phyloP scores from a whole-genome alignment of 2,888 invertebrate species.

The Amiota communis region DNA sequence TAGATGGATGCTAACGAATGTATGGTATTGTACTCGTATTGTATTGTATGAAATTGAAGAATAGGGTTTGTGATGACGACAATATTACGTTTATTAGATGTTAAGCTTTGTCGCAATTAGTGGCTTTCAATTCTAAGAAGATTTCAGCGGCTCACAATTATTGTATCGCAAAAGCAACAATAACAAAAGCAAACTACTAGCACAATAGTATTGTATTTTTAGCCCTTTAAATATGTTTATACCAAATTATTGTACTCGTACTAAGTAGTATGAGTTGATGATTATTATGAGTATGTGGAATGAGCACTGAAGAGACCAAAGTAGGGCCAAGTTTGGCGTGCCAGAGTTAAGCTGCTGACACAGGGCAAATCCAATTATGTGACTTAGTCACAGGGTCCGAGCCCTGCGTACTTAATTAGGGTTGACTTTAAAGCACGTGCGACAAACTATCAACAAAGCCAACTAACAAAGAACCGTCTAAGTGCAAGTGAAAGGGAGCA shows the following conservation, averaged over 20 bases:
- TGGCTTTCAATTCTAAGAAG: slow-evolving; percentile 61
- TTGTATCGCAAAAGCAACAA: background rate
- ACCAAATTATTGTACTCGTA: no score
- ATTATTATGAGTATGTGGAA: background rate
- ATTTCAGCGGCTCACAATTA: slow-evolving; percentile 31
- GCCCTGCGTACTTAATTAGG: slow-evolving; percentile 5
- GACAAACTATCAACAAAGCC: no score
- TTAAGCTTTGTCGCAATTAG: slow-evolving; percentile 53
- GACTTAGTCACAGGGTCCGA: slow-evolving; percentile 16
- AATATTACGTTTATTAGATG: background rate
- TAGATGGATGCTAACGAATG: no score
- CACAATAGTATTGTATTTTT: no score
- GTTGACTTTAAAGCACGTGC: slow-evolving; percentile 21
- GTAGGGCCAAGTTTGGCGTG: background rate
- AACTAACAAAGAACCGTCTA: no score
- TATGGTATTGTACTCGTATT: no score
- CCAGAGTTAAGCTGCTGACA: background rate
- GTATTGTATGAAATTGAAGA: background rate
- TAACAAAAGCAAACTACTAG: background rate
- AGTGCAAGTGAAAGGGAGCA: no score
- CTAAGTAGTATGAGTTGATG: background rate
- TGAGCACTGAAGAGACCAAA: background rate
- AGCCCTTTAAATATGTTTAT: no score
- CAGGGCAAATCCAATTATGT: slow-evolving; percentile 25
- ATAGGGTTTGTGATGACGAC: background rate